Conservation (phyloP, 2,113 vertebrate species). For the Ailuropoda melanoleuca region DNA sequence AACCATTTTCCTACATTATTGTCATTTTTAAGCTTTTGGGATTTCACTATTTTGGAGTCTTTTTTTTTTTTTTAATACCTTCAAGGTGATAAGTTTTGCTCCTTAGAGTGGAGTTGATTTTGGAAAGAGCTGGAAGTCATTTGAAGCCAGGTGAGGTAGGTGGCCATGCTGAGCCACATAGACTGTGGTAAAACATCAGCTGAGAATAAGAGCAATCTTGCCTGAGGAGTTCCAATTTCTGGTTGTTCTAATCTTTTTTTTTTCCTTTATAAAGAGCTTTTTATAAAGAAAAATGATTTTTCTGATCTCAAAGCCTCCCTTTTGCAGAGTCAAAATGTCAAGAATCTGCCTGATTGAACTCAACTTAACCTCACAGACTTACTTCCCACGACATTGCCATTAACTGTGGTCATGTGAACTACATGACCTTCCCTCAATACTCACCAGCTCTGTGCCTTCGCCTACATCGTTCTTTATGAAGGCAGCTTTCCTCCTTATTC, state of each 20-base stretch:
- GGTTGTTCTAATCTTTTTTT: not conserved
- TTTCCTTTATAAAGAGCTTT: not conserved
- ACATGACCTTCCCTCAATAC: not conserved
- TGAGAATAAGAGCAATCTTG: no score
- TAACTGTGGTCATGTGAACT: not conserved
- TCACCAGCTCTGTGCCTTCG: not conserved
- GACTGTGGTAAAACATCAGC: not conserved
- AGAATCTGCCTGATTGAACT: not conserved
- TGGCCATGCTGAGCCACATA: not conserved
- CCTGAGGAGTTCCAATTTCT: not conserved
- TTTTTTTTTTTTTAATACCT: not conserved
- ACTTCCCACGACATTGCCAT: not conserved
- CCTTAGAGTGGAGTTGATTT: not conserved
- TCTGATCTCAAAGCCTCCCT: not conserved
- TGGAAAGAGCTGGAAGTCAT: not conserved
- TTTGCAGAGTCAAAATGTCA: not conserved
- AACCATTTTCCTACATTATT: not conserved
- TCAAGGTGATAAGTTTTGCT: not conserved
- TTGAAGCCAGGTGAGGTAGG: not conserved
- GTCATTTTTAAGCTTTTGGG: not conserved
- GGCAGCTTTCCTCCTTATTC: not conserved
- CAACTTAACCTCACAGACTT: not conserved
- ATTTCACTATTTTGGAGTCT: not conserved
- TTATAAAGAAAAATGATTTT: not conserved
- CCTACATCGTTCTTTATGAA: not conserved